Conservation (phyloP, 2,113 vertebrate species). For the Lagopus leucura region DNA sequence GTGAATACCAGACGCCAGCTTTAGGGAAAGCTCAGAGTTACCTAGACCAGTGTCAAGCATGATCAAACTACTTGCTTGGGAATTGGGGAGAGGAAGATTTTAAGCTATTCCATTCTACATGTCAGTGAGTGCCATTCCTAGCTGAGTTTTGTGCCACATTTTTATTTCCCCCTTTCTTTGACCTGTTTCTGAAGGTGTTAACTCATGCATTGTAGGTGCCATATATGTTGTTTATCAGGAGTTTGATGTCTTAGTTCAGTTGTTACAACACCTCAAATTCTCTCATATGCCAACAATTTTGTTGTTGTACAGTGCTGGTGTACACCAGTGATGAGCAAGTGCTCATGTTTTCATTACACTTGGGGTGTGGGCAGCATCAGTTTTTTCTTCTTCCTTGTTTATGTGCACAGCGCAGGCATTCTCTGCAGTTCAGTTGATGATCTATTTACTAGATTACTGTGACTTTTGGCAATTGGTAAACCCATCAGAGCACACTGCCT, state of each 20-base stretch:
- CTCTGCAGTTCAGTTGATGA: background rate
- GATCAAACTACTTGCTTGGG: background rate
- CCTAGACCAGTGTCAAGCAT: accelerated
- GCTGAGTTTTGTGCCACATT: background rate
- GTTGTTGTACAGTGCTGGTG: background rate
- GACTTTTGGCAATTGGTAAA: background rate
- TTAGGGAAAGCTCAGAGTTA: background rate
- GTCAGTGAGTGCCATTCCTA: accelerated
- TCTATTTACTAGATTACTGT: background rate
- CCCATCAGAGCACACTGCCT: background rate
- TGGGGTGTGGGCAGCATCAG: background rate
- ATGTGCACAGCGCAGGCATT: background rate
- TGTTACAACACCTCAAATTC: background rate
- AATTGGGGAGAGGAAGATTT: background rate
- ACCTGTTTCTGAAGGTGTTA: background rate
- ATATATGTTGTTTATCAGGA: background rate
- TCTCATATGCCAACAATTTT: accelerated
- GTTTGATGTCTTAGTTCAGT: background rate
- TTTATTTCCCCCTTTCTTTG: background rate
- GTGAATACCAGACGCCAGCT: background rate
- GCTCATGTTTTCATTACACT: background rate
- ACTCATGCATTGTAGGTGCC: background rate
- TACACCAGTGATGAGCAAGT: background rate
- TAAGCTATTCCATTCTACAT: background rate
- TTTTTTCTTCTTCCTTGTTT: conserved; percentile 44